Evolutionary conservation across 2,888 invertebrate genomes (phyloP).

Genomic region (Sphaerophoria rueppellii): DNA sequence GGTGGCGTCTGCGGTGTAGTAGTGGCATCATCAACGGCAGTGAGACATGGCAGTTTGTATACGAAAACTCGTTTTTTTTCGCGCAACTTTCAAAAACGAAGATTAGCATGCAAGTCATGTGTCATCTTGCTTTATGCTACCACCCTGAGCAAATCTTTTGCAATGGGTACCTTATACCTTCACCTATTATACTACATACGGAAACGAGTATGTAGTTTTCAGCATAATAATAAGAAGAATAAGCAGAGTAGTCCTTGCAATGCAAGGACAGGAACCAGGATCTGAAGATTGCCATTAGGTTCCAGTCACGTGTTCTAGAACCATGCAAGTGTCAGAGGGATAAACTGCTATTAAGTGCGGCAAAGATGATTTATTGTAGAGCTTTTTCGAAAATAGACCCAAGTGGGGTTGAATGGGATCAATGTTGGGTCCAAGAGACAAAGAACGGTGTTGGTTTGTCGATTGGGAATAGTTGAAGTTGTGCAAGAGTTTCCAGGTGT

Average conservation of each 20-base stretch:
- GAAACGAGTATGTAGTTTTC: background rate
- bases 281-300: slow-evolving; percentile 56
- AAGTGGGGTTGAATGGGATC: background rate
- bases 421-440: background rate
- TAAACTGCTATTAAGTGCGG: slow-evolving; percentile 65
- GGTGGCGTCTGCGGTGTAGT: background rate
- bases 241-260: slow-evolving; percentile 23
- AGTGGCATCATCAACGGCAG: background rate
- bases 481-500: no score
- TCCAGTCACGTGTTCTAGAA: slow-evolving; percentile 63
- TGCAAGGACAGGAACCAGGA: slow-evolving; percentile 63
- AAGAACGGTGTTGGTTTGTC: no score
- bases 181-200: background rate
- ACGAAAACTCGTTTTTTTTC: slow-evolving; percentile 44
- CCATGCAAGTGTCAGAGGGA: slow-evolving; percentile 70
- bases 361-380: slow-evolving; percentile 59
- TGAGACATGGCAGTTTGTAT: slow-evolving; percentile 29
- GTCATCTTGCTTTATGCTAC: slow-evolving; percentile 68
- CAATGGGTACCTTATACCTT: slow-evolving; percentile 38
- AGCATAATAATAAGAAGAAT: background rate
- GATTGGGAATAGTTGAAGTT: no score
- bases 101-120: slow-evolving; percentile 73
- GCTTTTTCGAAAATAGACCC: slow-evolving; percentile 8
- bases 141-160: slow-evolving; percentile 28
- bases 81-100: slow-evolving; percentile 52